Evolutionary conservation across 2,888 invertebrate genomes (phyloP).

Genomic region (Sinopyrophorus schimmeli): DNA sequence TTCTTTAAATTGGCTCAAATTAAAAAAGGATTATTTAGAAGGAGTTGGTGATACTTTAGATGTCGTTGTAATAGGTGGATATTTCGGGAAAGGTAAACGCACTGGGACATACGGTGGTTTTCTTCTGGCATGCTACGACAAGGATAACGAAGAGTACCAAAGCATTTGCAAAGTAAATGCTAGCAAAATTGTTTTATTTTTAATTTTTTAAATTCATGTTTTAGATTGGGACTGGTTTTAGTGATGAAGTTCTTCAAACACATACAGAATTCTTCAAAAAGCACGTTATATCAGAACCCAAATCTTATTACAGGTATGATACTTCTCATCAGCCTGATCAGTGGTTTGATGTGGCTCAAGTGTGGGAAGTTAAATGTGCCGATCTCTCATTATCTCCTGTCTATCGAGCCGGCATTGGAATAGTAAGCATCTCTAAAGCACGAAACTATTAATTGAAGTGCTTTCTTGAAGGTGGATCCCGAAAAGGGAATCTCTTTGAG

Average conservation of each 20-base stretch:
- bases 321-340: conserved; percentile 75
- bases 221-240: conserved; percentile 91
- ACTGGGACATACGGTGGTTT: conserved; percentile 95
- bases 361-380: conserved; percentile 97
- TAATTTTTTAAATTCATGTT: conserved; percentile 5
- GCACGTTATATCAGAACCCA: conserved; percentile 73
- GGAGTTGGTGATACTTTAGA: conserved; percentile 97
- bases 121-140: conserved; percentile 90
- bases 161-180: conserved; percentile 91
- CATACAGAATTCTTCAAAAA: conserved; percentile 77
- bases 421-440: conserved; percentile 68
- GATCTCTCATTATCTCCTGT: conserved; percentile 96
- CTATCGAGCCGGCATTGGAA: conserved; percentile 85
- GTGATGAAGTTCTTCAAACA: conserved; percentile 81
- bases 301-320: conserved; percentile 82
- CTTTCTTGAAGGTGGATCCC: conserved; percentile 67
- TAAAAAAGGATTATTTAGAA: conserved; percentile 97
- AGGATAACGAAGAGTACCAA: conserved; percentile 89
- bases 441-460: conserved; percentile 16
- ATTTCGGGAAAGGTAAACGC: conserved; percentile 89
- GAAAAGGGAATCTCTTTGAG: conserved; percentile 93
- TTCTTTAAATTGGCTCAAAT: conserved; percentile 91
- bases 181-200: conserved; percentile 30
- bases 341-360: conserved; percentile 85
- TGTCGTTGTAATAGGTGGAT: conserved; percentile 94